Base-by-base conservation (phyloP, 1,140 invertebrate genomes). In the Ridgeia piscesae region DNA sequence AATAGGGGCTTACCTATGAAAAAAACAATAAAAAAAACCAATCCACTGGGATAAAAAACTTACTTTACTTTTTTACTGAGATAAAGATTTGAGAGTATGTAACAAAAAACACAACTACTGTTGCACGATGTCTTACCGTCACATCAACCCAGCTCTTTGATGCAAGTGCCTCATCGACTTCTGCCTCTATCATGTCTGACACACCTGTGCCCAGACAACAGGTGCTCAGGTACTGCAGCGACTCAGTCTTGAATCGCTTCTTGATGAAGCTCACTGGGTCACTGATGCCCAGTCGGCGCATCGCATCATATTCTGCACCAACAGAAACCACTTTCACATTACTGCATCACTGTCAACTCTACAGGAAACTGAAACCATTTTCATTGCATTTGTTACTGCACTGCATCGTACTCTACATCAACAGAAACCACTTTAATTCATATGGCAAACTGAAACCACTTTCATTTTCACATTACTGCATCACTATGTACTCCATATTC, bases 401-500 rank as follows among this genome's bases (percentile, higher is more conserved):
- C 95, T 6, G 98, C 97, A 96, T 99, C 98, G 96, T 98, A 99
- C 96, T 99, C 98, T 97, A 94, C 42, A 94, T 8, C 14, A n/a
- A 90, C 6, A 92, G 11, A 92, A 42, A 42, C 92, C 34, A 92
- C 58, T 77, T 77, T 77, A n/a, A n/a, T n/a, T n/a, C n/a, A n/a
- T n/a, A n/a, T n/a, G n/a, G n/a, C n/a, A n/a, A n/a, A n/a, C n/a
- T n/a, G n/a, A n/a, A n/a, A n/a, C n/a, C n/a, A n/a, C n/a, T n/a
- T n/a, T n/a, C n/a, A n/a, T n/a, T n/a, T n/a, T n/a, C n/a, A n/a
- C n/a, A n/a, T n/a, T n/a, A n/a, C n/a, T n/a, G 96, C 58, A 99
- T 96, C 4, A 98, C 97, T 96, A 99, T 98, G 96, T 98, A 99
- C 96, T 99, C 98, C 97, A 94, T 35, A 94, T 8, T n/a, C n/a